phyloP scores from a whole-genome alignment of 2,113 vertebrate genomes.

The Tonatia bakeri region DNA sequence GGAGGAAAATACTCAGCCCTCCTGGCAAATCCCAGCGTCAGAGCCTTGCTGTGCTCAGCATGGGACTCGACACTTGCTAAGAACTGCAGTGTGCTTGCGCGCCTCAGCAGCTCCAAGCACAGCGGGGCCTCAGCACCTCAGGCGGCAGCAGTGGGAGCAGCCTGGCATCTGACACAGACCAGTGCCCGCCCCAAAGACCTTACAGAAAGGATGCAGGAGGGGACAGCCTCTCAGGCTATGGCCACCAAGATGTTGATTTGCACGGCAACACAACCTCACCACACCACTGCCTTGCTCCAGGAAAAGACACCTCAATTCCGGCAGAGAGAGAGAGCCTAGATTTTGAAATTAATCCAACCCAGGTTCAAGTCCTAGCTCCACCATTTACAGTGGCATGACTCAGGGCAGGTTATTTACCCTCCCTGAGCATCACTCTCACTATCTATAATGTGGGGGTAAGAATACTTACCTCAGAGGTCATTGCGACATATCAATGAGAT shows the following conservation, averaged over 20 bases:
- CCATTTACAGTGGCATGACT: not conserved
- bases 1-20: not conserved
- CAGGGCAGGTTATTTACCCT: not conserved
- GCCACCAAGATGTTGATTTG: not conserved
- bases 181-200: not conserved
- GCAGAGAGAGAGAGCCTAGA: not conserved
- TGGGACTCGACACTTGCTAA: not conserved
- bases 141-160: not conserved
- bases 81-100: not conserved
- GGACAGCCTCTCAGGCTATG: not conserved
- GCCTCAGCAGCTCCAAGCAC: not conserved
- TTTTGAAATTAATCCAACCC: not conserved
- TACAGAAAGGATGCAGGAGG: not conserved
- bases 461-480: not conserved
- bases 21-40: not conserved
- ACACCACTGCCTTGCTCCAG: not conserved
- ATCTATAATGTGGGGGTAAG: not conserved
- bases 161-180: not conserved
- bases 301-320: not conserved
- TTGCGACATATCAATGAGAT: not conserved
- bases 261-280: rapidly evolving
- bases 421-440: not conserved
- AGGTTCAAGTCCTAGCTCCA: not conserved
- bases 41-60: constrained; percentile 17
- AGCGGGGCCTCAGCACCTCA: not conserved